phyloP scores from a whole-genome alignment of 2,797 vertebrate species.

The Orestias chungarensis region DNA sequence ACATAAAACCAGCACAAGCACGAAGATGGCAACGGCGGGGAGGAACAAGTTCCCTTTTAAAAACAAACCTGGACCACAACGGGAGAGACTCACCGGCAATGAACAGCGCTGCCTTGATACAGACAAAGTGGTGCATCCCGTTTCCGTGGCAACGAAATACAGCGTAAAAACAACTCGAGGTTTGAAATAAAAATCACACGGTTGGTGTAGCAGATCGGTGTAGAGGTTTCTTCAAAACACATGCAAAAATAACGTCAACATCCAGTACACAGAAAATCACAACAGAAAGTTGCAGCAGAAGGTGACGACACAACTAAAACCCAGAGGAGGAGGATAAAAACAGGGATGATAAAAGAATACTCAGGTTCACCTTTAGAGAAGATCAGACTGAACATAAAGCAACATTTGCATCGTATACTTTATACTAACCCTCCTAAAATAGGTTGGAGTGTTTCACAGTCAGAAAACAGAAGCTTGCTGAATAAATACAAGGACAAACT shows the following conservation, averaged over 20 bases:
- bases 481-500: not conserved
- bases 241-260: constrained; percentile 66
- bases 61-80: constrained; percentile 66
- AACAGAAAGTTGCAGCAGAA: constrained; percentile 51
- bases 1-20: constrained; percentile 69
- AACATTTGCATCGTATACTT: constrained; percentile 1
- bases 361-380: constrained; percentile 38
- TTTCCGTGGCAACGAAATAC: constrained; percentile 63
- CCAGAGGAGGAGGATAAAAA: constrained; percentile 15
- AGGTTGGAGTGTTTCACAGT: constrained; percentile 30
- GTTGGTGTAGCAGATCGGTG: constrained; percentile 66
- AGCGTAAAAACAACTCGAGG: constrained; percentile 42
- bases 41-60: constrained; percentile 79
- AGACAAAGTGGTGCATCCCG: constrained; percentile 65
- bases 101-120: constrained; percentile 47
- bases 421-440: not conserved
- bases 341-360: constrained; percentile 40
- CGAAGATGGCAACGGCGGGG: constrained; percentile 53
- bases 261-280: constrained; percentile 48
- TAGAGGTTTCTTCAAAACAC: constrained; percentile 55
- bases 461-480: not conserved
- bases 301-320: constrained; percentile 57
- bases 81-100: constrained; percentile 45
- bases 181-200: constrained; percentile 35
- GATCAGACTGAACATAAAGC: constrained; percentile 47